These are phyloP conservation scores for Incurvaria masculella DNA, from an alignment of 2,888 invertebrate genomes.

Conservation along the genomic window DNA sequence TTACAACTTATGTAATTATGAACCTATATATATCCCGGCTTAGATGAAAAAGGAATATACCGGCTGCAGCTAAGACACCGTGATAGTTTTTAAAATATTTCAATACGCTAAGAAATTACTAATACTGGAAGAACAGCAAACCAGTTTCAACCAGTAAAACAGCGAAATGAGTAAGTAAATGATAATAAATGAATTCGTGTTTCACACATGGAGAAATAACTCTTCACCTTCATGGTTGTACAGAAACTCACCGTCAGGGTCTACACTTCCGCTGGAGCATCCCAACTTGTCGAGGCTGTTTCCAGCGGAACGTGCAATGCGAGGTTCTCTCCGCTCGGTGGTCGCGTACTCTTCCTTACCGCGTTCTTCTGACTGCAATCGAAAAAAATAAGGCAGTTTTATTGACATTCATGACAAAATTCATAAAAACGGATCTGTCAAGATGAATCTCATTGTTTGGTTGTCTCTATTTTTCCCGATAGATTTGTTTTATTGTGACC, in stretches of 20 bases:
- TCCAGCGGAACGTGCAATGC: slow-evolving; percentile 68
- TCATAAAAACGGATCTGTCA: too few relatives aligned
- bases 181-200: too few relatives aligned
- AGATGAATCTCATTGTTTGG: background rate
- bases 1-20: too few relatives aligned
- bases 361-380: slow-evolving; percentile 66
- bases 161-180: too few relatives aligned
- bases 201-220: too few relatives aligned
- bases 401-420: too few relatives aligned
- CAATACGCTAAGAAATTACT: background rate
- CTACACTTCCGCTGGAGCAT: slow-evolving; percentile 65
- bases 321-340: slow-evolving; percentile 45
- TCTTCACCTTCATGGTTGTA: slow-evolving; percentile 1
- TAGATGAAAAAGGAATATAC: too few relatives aligned
- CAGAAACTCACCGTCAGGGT: slow-evolving; percentile 48
- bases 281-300: slow-evolving; percentile 67
- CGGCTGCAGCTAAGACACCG: background rate
- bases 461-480: background rate
- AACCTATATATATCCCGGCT: too few relatives aligned
- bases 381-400: too few relatives aligned
- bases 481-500: too few relatives aligned
- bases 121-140: too few relatives aligned
- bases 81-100: background rate
- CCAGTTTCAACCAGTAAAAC: too few relatives aligned
- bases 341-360: slow-evolving; percentile 62